phyloP scores from a whole-genome alignment of 35 echinoderm and acorn worm genomes.

The Acanthaster planci region DNA sequence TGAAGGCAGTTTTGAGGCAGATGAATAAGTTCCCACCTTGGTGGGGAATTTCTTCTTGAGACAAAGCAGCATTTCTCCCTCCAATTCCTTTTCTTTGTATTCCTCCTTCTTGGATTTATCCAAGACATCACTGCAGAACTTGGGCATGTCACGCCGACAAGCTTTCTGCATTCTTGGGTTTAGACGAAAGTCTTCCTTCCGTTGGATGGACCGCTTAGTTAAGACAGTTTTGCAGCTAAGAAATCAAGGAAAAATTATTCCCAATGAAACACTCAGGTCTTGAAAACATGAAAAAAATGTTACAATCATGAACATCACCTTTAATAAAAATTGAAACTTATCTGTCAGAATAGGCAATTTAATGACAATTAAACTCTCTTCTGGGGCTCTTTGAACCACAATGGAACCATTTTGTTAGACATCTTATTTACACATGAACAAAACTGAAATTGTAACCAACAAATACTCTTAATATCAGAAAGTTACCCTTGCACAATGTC shows the following conservation, averaged over 20 bases:
- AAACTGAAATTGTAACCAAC: no score
- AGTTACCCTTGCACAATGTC: no score
- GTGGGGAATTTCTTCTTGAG: conserved; percentile 47
- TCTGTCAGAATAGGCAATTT: no score
- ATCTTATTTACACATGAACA: no score
- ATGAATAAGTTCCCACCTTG: neutral
- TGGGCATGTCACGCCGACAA: conserved; percentile 76
- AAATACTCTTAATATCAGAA: no score
- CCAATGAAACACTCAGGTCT: no score
- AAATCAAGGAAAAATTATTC: neutral
- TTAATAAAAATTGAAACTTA: no score
- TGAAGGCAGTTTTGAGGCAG: neutral
- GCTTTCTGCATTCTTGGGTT: conserved; percentile 74
- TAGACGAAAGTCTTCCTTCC: conserved; percentile 63
- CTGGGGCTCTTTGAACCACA: no score
- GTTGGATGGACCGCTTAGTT: conserved; percentile 64
- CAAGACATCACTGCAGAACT: conserved; percentile 61
- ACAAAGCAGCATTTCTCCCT: conserved; percentile 73
- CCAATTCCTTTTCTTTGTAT: conserved; percentile 31
- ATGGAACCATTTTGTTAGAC: no score
- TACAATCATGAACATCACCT: no score
- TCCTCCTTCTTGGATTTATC: neutral
- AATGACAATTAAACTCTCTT: no score
- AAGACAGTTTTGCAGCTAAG: conserved; percentile 71
- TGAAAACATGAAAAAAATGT: no score